Conservation (phyloP, 2,797 vertebrate genomes). For the Amniataba percoides region DNA sequence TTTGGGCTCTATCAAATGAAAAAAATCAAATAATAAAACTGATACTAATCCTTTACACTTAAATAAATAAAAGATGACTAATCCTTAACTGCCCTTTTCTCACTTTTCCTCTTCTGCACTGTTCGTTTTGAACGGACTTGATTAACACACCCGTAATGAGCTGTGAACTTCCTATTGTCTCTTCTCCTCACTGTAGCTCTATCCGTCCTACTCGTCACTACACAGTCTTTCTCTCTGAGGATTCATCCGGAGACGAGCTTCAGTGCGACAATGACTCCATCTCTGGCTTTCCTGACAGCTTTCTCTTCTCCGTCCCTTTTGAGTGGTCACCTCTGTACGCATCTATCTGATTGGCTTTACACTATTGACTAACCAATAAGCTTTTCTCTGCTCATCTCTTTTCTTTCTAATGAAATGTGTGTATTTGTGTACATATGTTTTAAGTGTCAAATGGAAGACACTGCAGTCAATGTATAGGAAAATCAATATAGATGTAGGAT, state of each 20-base stretch:
- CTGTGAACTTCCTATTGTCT: conserved; percentile 54
- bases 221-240: conserved; percentile 98
- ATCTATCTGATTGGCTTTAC: conserved; percentile 49
- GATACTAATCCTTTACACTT: neutral
- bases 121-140: neutral
- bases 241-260: conserved; percentile 96
- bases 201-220: conserved; percentile 95
- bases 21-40: neutral
- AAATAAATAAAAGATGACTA: neutral
- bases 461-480: neutral
- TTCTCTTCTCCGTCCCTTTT: conserved; percentile 96
- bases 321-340: conserved; percentile 93
- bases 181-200: conserved; percentile 87
- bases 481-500: neutral
- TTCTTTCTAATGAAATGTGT: conserved; percentile 20
- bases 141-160: conserved; percentile 19
- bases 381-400: conserved; percentile 12
- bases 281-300: conserved; percentile 94
- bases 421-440: neutral
- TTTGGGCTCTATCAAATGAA: neutral
- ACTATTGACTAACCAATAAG: conserved; percentile 1
- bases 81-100: conserved; percentile 21
- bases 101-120: conserved; percentile 12
- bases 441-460: neutral
- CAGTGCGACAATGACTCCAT: conserved; percentile 90